A percentile compares a stretch with the other conserved stretches of the same genome.
These are phyloP conservation scores for Caerostris extrusa DNA, from an alignment of 1,140 invertebrate species.

Conservation along the genomic window DNA sequence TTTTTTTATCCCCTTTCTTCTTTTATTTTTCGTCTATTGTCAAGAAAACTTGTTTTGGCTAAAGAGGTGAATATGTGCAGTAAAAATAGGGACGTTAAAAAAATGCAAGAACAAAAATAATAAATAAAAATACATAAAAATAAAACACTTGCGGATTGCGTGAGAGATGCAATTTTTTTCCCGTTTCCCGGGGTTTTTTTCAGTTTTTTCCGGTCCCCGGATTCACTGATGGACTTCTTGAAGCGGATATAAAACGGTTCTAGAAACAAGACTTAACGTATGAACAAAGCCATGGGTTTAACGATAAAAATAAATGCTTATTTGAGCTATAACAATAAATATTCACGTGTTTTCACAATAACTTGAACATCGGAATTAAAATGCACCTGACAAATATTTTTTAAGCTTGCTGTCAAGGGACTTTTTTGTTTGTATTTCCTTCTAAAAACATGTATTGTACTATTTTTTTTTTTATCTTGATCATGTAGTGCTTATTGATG, in stretches of 20 bases:
- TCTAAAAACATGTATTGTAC: too few relatives aligned
- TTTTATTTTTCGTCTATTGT: background rate
- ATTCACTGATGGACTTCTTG: background rate
- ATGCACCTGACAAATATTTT: too few relatives aligned
- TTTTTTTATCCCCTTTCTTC: background rate
- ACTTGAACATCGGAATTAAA: too few relatives aligned
- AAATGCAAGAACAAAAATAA: too few relatives aligned
- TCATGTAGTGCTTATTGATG: too few relatives aligned
- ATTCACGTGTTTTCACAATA: too few relatives aligned
- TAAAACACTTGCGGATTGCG: background rate
- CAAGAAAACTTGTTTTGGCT: slow-evolving; percentile 17
- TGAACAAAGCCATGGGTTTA: background rate
- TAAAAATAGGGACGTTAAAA: background rate
- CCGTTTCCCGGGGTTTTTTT: background rate
- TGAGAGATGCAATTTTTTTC: background rate
- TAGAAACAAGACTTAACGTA: background rate
- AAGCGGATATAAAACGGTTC: background rate
- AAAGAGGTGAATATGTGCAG: background rate
- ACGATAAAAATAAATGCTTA: background rate
- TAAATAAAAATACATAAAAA: background rate
- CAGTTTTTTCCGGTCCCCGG: background rate
- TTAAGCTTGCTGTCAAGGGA: too few relatives aligned
- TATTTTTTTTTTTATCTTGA: too few relatives aligned
- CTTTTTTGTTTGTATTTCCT: too few relatives aligned
- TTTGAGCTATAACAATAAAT: too few relatives aligned